Evolutionary conservation across 1,140 invertebrate species (phyloP), one percentile per base, ranked within the genome.

Genomic region (Drosophila cardini): DNA sequence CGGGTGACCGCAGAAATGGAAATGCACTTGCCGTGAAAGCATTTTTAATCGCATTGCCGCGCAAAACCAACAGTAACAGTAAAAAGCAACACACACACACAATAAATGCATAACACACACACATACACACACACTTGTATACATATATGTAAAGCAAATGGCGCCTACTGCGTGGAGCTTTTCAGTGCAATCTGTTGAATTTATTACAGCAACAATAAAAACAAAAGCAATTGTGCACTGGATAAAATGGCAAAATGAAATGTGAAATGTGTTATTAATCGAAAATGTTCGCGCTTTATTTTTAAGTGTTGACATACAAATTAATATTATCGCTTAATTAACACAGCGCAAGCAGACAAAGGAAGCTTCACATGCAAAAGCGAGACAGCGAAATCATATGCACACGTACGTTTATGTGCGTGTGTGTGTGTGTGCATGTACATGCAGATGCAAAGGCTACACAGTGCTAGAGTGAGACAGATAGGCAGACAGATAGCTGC

Each of bases 271-370:
- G 76, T 84, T 87, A 89, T 89, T 87, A 89, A 87, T 77, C 83
- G 84, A 80, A 84, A 89, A 89, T 74, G 58, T 78, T 57, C 84
- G 72, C 77, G 67, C 84, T 89, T 79, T 80, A 78, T 68, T 70
- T 80, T 86, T 86, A 90, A 90, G 86, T 90, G 86, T 90, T 90
- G 86, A 90, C 86, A 86, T 69, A 90, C 86, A 90, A 90, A 90
- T 90, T 90, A 90, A 90, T 90, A 86, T 90, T 90, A 90, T 90
- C 81, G 81, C 86, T 90, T 90, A 90, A 90, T 90, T 90, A 90
- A 90, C 72, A 78, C 74, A 58, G 11, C 40, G 58, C 72, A 18
- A 52, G 42, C 62, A 61, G 60, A 61, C 67, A 80, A 65, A 78
- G 60, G 45, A 42, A 13, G 46, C 45, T 34, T 21, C 26, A 34